Percentiles rank a stretch among this genome's conserved stretches.
phyloP scores from a whole-genome alignment of 2,797 vertebrate genomes.

The Paratrypauchen microcephalus region DNA sequence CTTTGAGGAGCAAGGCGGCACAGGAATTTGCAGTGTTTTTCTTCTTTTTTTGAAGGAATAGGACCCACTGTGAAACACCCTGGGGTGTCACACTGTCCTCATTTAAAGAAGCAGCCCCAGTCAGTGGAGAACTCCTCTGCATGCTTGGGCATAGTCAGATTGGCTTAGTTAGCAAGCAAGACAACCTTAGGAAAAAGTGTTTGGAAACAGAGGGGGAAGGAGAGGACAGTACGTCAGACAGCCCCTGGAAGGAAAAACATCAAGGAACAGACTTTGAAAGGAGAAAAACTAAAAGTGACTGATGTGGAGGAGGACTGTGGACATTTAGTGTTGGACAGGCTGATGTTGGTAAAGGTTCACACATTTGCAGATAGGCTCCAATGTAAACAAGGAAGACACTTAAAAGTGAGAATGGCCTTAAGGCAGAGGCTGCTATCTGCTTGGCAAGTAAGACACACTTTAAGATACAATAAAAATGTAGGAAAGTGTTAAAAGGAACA shows the following conservation, averaged over 20 bases:
- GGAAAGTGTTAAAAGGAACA: conserved; percentile 17
- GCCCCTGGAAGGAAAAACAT: conserved; percentile 73
- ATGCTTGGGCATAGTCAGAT: conserved; percentile 72
- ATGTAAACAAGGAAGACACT: conserved; percentile 60
- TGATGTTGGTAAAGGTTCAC: conserved; percentile 73
- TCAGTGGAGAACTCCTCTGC: conserved; percentile 72
- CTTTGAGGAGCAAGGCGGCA: conserved; percentile 66
- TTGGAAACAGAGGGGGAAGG: conserved; percentile 58
- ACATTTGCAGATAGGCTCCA: conserved; percentile 70
- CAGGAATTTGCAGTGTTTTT: conserved; percentile 53
- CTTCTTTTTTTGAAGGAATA: conserved; percentile 56
- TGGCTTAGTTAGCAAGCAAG: conserved; percentile 73
- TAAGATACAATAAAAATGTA: conserved; percentile 1
- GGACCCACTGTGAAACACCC: conserved; percentile 71
- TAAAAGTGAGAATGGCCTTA: conserved; percentile 56
- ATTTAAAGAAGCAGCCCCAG: conserved; percentile 74
- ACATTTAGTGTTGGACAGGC: conserved; percentile 62
- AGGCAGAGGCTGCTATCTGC: conserved; percentile 47
- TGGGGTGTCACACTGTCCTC: conserved; percentile 75
- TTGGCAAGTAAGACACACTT: conserved; percentile 50
- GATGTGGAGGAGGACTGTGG: conserved; percentile 69
- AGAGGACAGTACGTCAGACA: conserved; percentile 60
- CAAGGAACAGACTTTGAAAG: conserved; percentile 72
- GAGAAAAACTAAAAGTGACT: conserved; percentile 71
- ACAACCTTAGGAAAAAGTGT: conserved; percentile 68